Evolutionary conservation across 1,140 invertebrate genomes (phyloP), one percentile per base, ranked within the genome.

Genomic region (Bactericera cockerelli): DNA sequence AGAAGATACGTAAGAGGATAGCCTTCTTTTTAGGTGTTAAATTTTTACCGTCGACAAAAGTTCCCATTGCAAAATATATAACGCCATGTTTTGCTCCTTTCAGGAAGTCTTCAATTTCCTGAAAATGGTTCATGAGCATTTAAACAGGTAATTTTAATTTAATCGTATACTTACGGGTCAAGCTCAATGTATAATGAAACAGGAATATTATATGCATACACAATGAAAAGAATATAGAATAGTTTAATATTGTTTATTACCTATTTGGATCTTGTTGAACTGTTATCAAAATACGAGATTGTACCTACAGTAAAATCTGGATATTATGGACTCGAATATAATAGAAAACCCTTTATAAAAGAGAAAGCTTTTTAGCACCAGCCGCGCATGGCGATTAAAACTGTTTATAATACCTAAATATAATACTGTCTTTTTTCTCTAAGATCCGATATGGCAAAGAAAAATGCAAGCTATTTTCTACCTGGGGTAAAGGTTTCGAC

Each of bases 1-100:
- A 67, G 61, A 85, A 81, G 1, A 76, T 77, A 16, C 72, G 74
- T 11, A 84, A 65, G 55, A 88, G 76, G 4, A 71, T 76, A 64
- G 79, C 66, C 0, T 80, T 62, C 61, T 78, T 76, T 2, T 77
- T 72, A 4, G 74, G 65, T 0, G 81, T 74, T 64, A 87, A 33
- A n/a, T 61, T 61, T 26, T 59, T 59, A 19, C 33, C 57, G 21
- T 62, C 56, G 11, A 66, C 31, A 11, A 77, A 75, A 1, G 81
- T 79, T 0, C 83, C 83, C 63, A 85, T 74, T 36, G 78, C 81
- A 69, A 84, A 84, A 62, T 81, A 81, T 31, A 86, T 78, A 1
- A 81, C 77, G 1, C 82, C 82, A 38, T 80, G 67, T 13, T 69
- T 65, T 0, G 80, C 75, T 26, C 73, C 70, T 58, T 80, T 76